Evolutionary conservation across 1,140 invertebrate genomes (phyloP).

Genomic region (Pomacea maculata): DNA sequence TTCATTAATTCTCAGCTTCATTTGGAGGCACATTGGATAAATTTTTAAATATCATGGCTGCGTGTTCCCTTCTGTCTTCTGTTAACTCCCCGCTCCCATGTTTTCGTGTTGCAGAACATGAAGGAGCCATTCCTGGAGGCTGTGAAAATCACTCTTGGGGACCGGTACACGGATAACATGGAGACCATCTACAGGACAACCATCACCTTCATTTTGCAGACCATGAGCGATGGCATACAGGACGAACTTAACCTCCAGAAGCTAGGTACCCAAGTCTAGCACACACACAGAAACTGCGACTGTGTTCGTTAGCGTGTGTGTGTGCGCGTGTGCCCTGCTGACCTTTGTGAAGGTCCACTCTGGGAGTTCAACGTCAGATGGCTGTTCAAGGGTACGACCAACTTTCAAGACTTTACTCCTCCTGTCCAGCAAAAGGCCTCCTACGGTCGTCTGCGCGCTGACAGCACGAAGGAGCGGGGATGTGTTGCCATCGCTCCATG

Average conservation of each 20-base stretch:
- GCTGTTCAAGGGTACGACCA: too few species aligned
- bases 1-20: too few species aligned
- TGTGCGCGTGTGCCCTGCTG: background rate
- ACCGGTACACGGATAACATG: constrained; percentile 89
- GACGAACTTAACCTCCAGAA: constrained; percentile 18
- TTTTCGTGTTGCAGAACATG: constrained; percentile 72
- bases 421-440: too few species aligned
- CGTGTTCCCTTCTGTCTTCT: background rate
- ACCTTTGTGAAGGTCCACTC: background rate
- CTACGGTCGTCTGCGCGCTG: too few species aligned
- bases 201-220: constrained; percentile 90
- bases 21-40: too few species aligned
- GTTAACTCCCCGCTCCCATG: background rate
- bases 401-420: too few species aligned
- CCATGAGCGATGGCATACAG: constrained; percentile 74
- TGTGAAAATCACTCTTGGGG: constrained; percentile 83
- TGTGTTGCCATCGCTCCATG: too few species aligned
- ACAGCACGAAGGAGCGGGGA: too few species aligned
- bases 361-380: too few species aligned
- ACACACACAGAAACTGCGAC: background rate
- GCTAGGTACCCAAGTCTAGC: background rate
- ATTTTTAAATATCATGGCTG: too few species aligned
- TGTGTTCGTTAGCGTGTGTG: background rate
- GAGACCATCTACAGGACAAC: constrained; percentile 89
- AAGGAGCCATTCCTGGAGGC: constrained; percentile 72